Conservation (phyloP, 1,140 invertebrate species). For the Choristoneura fumiferana region DNA sequence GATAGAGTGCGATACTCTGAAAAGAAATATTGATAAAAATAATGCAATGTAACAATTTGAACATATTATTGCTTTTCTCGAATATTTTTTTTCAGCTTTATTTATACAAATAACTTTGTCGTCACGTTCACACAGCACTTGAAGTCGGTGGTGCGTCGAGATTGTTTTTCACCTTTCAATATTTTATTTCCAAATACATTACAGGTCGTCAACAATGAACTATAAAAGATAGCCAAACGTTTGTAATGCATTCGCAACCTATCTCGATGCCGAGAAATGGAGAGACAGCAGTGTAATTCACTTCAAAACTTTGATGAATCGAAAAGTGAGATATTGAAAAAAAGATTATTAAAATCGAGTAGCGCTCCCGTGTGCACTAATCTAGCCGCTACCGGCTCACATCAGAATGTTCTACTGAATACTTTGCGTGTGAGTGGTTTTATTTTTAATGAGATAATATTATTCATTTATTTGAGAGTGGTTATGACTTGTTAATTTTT, state of each 20-base stretch:
- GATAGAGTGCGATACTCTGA: slow-evolving; percentile 70
- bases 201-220: slow-evolving; percentile 64
- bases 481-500: slow-evolving; percentile 25
- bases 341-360: slow-evolving; percentile 68
- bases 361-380: slow-evolving; percentile 47
- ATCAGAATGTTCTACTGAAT: slow-evolving; percentile 73
- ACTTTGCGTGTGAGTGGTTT: slow-evolving; percentile 67
- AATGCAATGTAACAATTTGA: slow-evolving; percentile 26
- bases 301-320: slow-evolving; percentile 76
- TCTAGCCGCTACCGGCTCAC: slow-evolving; percentile 56
- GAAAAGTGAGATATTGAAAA: slow-evolving; percentile 75
- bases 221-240: slow-evolving; percentile 62
- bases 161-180: slow-evolving; percentile 60
- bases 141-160: slow-evolving; percentile 30
- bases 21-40: slow-evolving; percentile 60
- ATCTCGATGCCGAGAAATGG: slow-evolving; percentile 64
- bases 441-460: background rate
- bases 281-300: slow-evolving; percentile 72
- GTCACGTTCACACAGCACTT: background rate
- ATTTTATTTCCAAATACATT: slow-evolving; percentile 73
- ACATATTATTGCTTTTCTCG: slow-evolving; percentile 14
- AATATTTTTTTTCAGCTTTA: slow-evolving; percentile 18
- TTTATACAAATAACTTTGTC: slow-evolving; percentile 20
- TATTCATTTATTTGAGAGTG: background rate
- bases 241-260: slow-evolving; percentile 63